Conservation (phyloP, 2,888 invertebrate genomes). For the Acrobasis consociella region DNA sequence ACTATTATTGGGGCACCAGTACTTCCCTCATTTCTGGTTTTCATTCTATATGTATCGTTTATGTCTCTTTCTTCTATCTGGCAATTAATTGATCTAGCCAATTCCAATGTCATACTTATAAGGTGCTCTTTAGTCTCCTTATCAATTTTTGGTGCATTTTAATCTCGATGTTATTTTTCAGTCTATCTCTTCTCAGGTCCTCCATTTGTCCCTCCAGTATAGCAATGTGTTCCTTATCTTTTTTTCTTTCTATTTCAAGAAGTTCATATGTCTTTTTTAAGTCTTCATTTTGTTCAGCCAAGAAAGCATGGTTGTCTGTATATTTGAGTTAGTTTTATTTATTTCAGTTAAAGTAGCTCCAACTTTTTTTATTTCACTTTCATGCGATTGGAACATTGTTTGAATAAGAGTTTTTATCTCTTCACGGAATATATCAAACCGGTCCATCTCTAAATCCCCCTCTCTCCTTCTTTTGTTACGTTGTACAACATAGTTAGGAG, state of each 20-base stretch:
- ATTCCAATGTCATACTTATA: constrained; percentile 23
- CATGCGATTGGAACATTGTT: constrained; percentile 1
- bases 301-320: constrained; percentile 26
- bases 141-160: constrained; percentile 25
- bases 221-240: constrained; percentile 25
- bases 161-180: constrained; percentile 27
- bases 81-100: constrained; percentile 24
- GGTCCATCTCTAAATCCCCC: not conserved
- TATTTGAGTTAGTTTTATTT: constrained; percentile 23
- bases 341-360: not conserved
- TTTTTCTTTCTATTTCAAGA: constrained; percentile 24
- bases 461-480: constrained; percentile 4
- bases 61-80: constrained; percentile 23
- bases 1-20: constrained; percentile 17
- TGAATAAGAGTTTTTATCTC: constrained; percentile 5
- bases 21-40: constrained; percentile 9
- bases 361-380: constrained; percentile 9
- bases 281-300: constrained; percentile 28
- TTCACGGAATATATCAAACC: not conserved
- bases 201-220: constrained; percentile 27
- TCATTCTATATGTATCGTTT: constrained; percentile 24
- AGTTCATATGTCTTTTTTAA: constrained; percentile 23
- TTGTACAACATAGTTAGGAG: not conserved
- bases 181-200: constrained; percentile 21
- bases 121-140: constrained; percentile 28